Percentiles rank a stretch among this genome's conserved stretches.
phyloP scores from a whole-genome alignment of 1,140 invertebrate genomes.

The Temnothorax curvispinosus region DNA sequence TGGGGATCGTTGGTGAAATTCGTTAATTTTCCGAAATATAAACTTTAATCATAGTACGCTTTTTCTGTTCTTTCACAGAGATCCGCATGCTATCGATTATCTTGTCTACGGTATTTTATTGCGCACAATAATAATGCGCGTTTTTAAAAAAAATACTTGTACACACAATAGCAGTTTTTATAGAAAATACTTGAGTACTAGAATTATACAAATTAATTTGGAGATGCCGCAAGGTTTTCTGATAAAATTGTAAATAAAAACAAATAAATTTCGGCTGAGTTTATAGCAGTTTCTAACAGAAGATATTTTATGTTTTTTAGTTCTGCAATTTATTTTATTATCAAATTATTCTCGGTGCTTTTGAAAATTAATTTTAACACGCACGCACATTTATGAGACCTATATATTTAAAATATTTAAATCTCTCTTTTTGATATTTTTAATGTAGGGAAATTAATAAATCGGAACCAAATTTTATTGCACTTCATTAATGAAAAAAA shows the following conservation, averaged over 20 bases:
- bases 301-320: too few relatives aligned
- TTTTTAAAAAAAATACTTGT: not conserved
- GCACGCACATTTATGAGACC: too few relatives aligned
- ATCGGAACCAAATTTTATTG: not conserved
- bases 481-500: not conserved
- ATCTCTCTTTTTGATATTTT: too few relatives aligned
- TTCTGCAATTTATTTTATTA: too few relatives aligned
- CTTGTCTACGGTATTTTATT: not conserved
- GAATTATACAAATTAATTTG: not conserved
- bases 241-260: too few relatives aligned
- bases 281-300: too few relatives aligned
- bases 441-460: not conserved
- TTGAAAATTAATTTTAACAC: too few relatives aligned
- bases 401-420: too few relatives aligned
- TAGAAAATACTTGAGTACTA: not conserved
- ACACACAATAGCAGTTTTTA: not conserved
- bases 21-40: conserved; percentile 12
- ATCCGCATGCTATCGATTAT: not conserved
- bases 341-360: too few relatives aligned
- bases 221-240: too few relatives aligned
- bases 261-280: too few relatives aligned
- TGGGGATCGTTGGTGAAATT: conserved; percentile 31
- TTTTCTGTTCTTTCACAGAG: not conserved
- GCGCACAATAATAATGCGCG: not conserved
- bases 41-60: conserved; percentile 3